Evolutionary conservation across 2,113 vertebrate species (phyloP).

Genomic region (Garra rufa): DNA sequence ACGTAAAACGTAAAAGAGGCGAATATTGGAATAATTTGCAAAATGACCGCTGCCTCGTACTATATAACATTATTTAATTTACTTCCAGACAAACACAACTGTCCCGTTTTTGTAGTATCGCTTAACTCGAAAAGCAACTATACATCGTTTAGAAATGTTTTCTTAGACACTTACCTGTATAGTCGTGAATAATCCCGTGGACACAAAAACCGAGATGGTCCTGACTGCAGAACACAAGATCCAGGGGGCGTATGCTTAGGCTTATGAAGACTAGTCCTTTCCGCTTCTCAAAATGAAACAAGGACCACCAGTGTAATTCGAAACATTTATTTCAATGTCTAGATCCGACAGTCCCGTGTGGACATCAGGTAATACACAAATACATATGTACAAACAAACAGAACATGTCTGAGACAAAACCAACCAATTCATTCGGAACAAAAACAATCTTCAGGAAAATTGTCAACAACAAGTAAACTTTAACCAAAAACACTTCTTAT

Average conservation of each 20-base stretch:
- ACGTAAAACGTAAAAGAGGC: neutral
- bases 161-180: constrained; percentile 59
- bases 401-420: constrained; percentile 14
- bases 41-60: neutral
- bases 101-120: neutral
- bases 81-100: neutral
- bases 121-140: neutral
- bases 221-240: too few relatives aligned
- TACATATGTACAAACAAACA: constrained; percentile 34
- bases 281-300: neutral
- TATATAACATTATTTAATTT: too few relatives aligned
- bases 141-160: neutral
- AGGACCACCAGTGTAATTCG: neutral
- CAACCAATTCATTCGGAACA: neutral
- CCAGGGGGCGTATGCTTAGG: too few relatives aligned
- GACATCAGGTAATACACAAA: constrained; percentile 30
- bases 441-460: neutral
- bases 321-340: constrained; percentile 29
- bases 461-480: neutral
- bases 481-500: neutral
- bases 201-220: too few relatives aligned
- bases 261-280: too few relatives aligned
- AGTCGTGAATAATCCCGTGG: neutral
- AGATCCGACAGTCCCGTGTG: neutral
- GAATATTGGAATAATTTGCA: neutral